Evolutionary conservation across 2,113 vertebrate genomes (phyloP).

Genomic region (Chascanopsetta lugubris): DNA sequence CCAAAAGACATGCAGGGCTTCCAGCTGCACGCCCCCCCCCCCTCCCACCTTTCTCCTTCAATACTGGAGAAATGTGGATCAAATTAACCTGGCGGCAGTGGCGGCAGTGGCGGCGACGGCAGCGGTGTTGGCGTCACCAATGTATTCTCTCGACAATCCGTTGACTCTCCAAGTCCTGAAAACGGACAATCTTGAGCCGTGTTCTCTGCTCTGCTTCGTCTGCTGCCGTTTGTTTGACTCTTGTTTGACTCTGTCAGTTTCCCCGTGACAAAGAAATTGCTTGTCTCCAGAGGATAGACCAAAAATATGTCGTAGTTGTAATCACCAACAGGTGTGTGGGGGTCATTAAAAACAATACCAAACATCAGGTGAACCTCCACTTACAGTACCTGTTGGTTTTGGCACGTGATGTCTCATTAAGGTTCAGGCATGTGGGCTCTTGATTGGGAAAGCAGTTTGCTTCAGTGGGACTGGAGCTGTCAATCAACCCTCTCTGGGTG

Average conservation of each 20-base stretch:
- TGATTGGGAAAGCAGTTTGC: not conserved
- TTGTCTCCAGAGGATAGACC: constrained; percentile 37
- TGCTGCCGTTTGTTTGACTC: constrained; percentile 65
- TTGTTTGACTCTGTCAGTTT: constrained; percentile 66
- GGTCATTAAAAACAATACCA: constrained; percentile 3
- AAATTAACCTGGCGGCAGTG: constrained; percentile 73
- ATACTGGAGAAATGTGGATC: constrained; percentile 74
- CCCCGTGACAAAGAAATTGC: constrained; percentile 48
- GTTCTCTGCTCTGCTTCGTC: constrained; percentile 48
- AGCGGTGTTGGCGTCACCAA: constrained; percentile 44
- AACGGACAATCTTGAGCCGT: constrained; percentile 62
- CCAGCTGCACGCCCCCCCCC: constrained; percentile 45
- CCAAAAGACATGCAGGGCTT: constrained; percentile 49
- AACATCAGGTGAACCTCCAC: constrained; percentile 1
- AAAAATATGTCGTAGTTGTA: constrained; percentile 11
- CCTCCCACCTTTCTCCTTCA: not conserved
- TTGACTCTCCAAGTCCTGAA: constrained; percentile 66
- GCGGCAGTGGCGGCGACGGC: constrained; percentile 40
- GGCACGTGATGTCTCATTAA: constrained; percentile 10
- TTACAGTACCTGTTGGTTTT: constrained; percentile 25
- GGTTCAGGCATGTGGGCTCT: not conserved
- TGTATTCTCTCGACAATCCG: constrained; percentile 68
- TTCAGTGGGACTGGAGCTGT: not conserved
- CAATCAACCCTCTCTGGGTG: not conserved
- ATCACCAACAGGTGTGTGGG: constrained; percentile 50